Conservation (phyloP, 2,888 invertebrate species). For the Ligdia adustata region DNA sequence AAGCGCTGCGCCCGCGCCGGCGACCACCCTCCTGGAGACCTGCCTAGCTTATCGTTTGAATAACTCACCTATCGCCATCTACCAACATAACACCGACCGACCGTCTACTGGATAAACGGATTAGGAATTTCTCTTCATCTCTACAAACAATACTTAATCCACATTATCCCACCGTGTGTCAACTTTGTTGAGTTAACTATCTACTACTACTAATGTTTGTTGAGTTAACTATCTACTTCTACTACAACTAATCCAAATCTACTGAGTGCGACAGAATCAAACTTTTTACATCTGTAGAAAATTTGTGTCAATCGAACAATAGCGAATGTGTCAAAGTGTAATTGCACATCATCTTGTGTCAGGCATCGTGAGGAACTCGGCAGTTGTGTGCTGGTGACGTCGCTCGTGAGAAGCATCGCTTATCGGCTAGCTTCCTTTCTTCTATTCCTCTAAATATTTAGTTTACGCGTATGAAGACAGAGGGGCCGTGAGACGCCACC, state of each 20-base stretch:
- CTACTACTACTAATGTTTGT: not conserved
- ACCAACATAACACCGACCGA: constrained; percentile 24
- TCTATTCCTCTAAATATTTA: constrained; percentile 77
- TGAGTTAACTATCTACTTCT: not conserved
- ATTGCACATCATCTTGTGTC: constrained; percentile 8
- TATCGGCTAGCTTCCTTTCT: constrained; percentile 70
- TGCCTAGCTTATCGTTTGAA: constrained; percentile 52
- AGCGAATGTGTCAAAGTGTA: constrained; percentile 8
- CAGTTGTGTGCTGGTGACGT: constrained; percentile 4
- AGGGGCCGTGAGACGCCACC: constrained; percentile 49
- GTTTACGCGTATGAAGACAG: constrained; percentile 34
- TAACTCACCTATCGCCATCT: constrained; percentile 43
- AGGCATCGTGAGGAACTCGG: constrained; percentile 3
- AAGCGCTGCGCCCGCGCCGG: constrained; percentile 55
- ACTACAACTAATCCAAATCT: not conserved
- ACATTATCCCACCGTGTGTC: constrained; percentile 19
- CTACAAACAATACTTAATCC: constrained; percentile 19
- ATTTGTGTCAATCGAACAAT: constrained; percentile 1
- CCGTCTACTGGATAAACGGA: constrained; percentile 28
- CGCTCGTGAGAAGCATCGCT: constrained; percentile 66
- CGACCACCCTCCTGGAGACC: constrained; percentile 61
- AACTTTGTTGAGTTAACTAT: constrained; percentile 6
- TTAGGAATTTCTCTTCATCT: constrained; percentile 34
- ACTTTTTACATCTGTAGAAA: constrained; percentile 12
- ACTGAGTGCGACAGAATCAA: not conserved